phyloP scores from a whole-genome alignment of 2,113 vertebrate genomes.

The Balaeniceps rex region DNA sequence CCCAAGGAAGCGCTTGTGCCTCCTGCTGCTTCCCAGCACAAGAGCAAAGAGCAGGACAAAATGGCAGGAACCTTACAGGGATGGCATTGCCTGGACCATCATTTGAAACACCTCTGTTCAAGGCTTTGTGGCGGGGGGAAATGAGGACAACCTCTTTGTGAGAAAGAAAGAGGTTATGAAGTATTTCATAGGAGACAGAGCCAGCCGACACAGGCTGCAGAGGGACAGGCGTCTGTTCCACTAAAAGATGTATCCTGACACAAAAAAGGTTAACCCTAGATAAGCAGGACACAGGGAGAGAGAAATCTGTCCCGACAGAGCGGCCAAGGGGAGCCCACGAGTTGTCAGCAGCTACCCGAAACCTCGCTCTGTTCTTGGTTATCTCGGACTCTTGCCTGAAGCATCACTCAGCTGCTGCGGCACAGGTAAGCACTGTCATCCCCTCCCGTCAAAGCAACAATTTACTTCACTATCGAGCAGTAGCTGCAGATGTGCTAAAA shows the following conservation, averaged over 20 bases:
- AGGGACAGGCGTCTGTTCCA: not conserved
- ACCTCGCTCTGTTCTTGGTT: not conserved
- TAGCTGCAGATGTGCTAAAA: not conserved
- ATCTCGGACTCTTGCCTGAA: not conserved
- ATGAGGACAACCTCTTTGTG: constrained; percentile 33
- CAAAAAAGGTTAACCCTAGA: constrained; percentile 12
- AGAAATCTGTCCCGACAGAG: not conserved
- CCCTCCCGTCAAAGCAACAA: not conserved
- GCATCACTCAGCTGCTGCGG: not conserved
- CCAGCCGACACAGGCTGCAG: not conserved
- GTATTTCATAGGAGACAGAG: not conserved
- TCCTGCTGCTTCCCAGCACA: not conserved
- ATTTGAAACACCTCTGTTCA: not conserved
- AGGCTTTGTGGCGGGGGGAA: not conserved
- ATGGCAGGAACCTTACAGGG: not conserved
- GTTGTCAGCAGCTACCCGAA: not conserved
- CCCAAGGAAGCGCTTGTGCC: not conserved
- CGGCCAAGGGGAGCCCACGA: not conserved
- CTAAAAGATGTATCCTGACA: not conserved
- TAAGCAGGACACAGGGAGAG: not conserved
- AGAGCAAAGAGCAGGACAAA: not conserved
- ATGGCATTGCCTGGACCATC: not conserved
- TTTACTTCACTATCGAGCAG: not conserved
- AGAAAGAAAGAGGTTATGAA: constrained; percentile 24
- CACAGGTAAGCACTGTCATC: not conserved